phyloP scores from a whole-genome alignment of 2,113 vertebrate genomes.

The Varanus komodoensis region DNA sequence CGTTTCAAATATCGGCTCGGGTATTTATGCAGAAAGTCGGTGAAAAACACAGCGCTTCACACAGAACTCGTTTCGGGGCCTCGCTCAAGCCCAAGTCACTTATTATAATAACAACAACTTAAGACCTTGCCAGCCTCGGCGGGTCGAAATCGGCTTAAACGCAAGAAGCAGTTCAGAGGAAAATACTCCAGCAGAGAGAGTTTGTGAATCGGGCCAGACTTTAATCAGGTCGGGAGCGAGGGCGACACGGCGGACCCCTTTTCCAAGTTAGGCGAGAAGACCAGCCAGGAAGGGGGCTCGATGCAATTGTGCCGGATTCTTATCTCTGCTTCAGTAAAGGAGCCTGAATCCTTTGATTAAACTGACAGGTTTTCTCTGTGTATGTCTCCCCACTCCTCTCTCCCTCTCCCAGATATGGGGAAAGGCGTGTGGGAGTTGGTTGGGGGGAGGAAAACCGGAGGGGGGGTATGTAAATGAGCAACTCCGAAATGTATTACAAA shows the following conservation, averaged over 20 bases:
- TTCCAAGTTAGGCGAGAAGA: not conserved
- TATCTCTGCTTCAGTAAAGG: slow-evolving; percentile 54
- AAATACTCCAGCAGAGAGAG: not conserved
- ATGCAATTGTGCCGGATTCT: slow-evolving; percentile 48
- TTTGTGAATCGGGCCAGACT: not conserved
- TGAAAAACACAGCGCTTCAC: not conserved
- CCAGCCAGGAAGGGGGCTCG: slow-evolving; percentile 59
- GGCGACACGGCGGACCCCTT: not conserved
- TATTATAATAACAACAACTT: too few relatives aligned
- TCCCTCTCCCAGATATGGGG: slow-evolving; percentile 51
- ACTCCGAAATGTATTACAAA: slow-evolving; percentile 81
- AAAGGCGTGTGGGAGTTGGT: slow-evolving; percentile 64
- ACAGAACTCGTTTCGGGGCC: not conserved
- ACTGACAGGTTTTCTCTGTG: slow-evolving; percentile 70
- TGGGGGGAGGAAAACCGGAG: slow-evolving; percentile 44
- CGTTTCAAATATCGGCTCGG: not conserved
- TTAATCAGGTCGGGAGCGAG: not conserved
- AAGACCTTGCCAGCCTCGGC: not conserved
- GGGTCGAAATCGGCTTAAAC: not conserved
- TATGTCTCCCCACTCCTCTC: too few relatives aligned
- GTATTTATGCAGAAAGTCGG: not conserved
- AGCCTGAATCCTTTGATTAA: slow-evolving; percentile 73
- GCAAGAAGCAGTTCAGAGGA: not conserved
- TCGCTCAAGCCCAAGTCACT: not conserved
- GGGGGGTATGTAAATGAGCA: slow-evolving; percentile 83